Evolutionary conservation across 2,888 invertebrate species (phyloP).

Genomic region (Microplitis manilae): DNA sequence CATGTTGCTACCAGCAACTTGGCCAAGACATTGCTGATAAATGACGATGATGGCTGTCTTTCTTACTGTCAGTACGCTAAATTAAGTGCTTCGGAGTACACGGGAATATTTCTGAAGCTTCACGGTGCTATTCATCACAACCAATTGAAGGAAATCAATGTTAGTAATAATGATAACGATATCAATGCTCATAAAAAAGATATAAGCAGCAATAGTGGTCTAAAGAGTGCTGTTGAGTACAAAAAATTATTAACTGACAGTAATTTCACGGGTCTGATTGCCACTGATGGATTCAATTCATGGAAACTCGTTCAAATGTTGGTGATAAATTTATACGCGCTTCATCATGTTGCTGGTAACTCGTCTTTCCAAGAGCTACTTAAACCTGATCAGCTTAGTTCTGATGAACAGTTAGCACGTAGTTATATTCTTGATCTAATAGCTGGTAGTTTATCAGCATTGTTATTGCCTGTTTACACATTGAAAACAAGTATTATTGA

Average conservation of each 20-base stretch:
- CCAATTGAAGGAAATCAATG: conserved; percentile 54
- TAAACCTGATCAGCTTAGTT: conserved; percentile 73
- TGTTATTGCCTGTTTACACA: conserved; percentile 81
- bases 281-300: conserved; percentile 83
- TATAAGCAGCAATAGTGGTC: conserved; percentile 63
- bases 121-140: conserved; percentile 75
- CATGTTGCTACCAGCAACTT: conserved; percentile 88
- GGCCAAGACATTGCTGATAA: conserved; percentile 79
- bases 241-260: conserved; percentile 80
- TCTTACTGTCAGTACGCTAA: conserved; percentile 68
- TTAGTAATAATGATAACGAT: too few relatives aligned
- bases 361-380: conserved; percentile 66
- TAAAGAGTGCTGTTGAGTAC: conserved; percentile 76
- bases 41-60: conserved; percentile 60
- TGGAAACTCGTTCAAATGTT: conserved; percentile 86
- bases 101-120: conserved; percentile 77
- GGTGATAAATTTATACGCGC: conserved; percentile 82
- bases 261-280: conserved; percentile 80
- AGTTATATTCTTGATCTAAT: conserved; percentile 77
- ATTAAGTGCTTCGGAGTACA: conserved; percentile 76
- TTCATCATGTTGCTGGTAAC: conserved; percentile 75
- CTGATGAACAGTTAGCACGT: conserved; percentile 76
- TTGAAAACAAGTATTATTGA: conserved; percentile 78
- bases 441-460: conserved; percentile 79
- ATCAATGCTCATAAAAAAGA: neutral